phyloP scores from a whole-genome alignment of 2,888 invertebrate species.

The Cataglyphis albicans region DNA sequence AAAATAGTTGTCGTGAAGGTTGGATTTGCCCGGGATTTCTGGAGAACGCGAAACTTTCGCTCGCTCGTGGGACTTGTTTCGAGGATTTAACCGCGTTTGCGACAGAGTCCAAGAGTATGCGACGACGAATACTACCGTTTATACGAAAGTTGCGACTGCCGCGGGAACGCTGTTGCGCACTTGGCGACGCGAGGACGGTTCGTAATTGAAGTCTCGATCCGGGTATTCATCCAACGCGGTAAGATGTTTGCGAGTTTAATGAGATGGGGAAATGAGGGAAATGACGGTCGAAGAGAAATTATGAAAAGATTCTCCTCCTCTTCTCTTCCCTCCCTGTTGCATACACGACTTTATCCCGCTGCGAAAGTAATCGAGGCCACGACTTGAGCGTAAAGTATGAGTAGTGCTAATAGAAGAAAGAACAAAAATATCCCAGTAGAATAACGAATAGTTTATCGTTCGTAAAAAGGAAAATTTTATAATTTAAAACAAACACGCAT shows the following conservation, averaged over 20 bases:
- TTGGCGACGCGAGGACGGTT: conserved; percentile 33
- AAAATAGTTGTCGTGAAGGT: conserved; percentile 37
- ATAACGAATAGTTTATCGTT: conserved; percentile 30
- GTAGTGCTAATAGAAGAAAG: not conserved
- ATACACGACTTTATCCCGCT: conserved; percentile 25
- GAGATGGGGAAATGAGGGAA: conserved; percentile 66
- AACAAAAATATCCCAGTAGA: conserved; percentile 3
- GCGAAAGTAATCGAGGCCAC: conserved; percentile 42
- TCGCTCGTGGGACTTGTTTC: conserved; percentile 41
- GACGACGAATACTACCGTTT: conserved; percentile 38
- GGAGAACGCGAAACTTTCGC: conserved; percentile 38
- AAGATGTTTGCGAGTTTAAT: conserved; percentile 68
- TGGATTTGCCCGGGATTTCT: conserved; percentile 37
- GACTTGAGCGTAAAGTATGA: not conserved
- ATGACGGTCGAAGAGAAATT: conserved; percentile 18
- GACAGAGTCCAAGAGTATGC: conserved; percentile 40
- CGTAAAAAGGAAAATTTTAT: not conserved
- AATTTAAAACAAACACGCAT: conserved; percentile 14
- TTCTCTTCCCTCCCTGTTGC: conserved; percentile 9
- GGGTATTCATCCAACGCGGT: conserved; percentile 37
- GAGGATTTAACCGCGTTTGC: conserved; percentile 46
- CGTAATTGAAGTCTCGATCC: conserved; percentile 63
- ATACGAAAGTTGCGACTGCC: conserved; percentile 38
- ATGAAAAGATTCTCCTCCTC: not conserved
- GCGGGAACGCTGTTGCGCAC: conserved; percentile 43